Evolutionary conservation across 2,888 invertebrate genomes (phyloP).

Genomic region (Gortyna flavago): DNA sequence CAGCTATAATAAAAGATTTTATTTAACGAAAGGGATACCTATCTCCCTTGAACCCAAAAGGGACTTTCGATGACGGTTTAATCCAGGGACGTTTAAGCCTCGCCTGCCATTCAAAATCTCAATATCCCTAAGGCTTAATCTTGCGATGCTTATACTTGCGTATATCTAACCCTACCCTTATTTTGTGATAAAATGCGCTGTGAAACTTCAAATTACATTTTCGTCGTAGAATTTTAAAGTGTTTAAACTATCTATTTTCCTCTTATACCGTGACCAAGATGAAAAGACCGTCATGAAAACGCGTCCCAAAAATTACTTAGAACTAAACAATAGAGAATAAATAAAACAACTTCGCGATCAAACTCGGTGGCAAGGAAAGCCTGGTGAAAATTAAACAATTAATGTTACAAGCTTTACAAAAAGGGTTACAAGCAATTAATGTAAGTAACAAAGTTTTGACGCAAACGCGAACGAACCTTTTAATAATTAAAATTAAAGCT

Average conservation of each 20-base stretch:
- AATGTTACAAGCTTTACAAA: constrained; percentile 39
- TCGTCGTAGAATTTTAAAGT: constrained; percentile 8
- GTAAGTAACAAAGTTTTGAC: constrained; percentile 55
- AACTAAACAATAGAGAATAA: constrained; percentile 32
- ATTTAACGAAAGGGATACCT: constrained; percentile 17
- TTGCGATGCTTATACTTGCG: background rate
- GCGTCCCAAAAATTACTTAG: constrained; percentile 11
- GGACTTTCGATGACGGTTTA: constrained; percentile 36
- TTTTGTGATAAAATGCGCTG: background rate
- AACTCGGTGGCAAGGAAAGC: constrained; percentile 34
- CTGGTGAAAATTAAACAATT: constrained; percentile 37
- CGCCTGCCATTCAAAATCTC: constrained; percentile 23
- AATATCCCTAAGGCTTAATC: constrained; percentile 28
- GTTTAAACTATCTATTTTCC: background rate
- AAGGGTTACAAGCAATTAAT: constrained; percentile 55
- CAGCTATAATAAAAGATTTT: constrained; percentile 29
- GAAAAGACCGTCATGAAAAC: background rate
- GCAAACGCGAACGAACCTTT: constrained; percentile 40
- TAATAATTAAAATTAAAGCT: constrained; percentile 53
- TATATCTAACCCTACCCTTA: background rate
- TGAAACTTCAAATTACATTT: constrained; percentile 11
- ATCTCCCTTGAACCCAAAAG: constrained; percentile 17
- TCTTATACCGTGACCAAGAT: constrained; percentile 3
- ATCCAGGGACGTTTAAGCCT: constrained; percentile 44
- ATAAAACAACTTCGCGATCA: constrained; percentile 49